Evolutionary conservation across 2,797 vertebrate species (phyloP), one percentile per base, ranked within the genome.

Genomic region (Mareca penelope): DNA sequence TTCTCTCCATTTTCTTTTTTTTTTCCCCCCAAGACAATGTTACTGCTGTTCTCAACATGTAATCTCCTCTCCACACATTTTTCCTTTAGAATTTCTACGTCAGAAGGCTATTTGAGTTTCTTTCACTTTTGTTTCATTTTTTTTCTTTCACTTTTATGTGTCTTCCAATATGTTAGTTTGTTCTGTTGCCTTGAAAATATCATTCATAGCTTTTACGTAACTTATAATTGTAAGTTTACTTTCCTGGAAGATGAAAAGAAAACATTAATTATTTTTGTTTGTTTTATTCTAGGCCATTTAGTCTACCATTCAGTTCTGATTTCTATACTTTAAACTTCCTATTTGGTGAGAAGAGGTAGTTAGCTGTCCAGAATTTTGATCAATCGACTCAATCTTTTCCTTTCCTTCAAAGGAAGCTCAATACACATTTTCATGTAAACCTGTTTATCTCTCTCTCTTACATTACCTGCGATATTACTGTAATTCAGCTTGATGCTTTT

Each of bases 71-170:
- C 40, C 39, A 35, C 6, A 2, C 2, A 6, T 4, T 4, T n/a
- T 73, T 15, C 44, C 75, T 71, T 15, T 37, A 50, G 10, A 2
- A 33, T 75, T 89, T 92, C 65, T 35, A 57, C 39, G 53, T 61
- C 56, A 90, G 35, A 76, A 53, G 6, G 7, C 15, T 56, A 1
- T 4, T 46, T 44, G 12, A 5, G 17, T 68, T 92, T 8, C 71
- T 93, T 95, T 87, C 71, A 33, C 53, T 91, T 93, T 91, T 39
- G 14, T 37, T 93, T 92, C 7, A 12, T 8, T n/a, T 88, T 85
- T 40, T 64, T 48, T 33, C 24, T 82, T 89, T 81, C 46, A 70
- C 5, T 55, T 59, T 50, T 48, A 0, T 19, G 11, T 46, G 12
- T 63, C 44, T 33, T 82, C 13, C 11, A 61, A 7, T 4, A 4